Evolutionary conservation across 1,140 invertebrate species (phyloP).

Genomic region (Kradibia gibbosae): DNA sequence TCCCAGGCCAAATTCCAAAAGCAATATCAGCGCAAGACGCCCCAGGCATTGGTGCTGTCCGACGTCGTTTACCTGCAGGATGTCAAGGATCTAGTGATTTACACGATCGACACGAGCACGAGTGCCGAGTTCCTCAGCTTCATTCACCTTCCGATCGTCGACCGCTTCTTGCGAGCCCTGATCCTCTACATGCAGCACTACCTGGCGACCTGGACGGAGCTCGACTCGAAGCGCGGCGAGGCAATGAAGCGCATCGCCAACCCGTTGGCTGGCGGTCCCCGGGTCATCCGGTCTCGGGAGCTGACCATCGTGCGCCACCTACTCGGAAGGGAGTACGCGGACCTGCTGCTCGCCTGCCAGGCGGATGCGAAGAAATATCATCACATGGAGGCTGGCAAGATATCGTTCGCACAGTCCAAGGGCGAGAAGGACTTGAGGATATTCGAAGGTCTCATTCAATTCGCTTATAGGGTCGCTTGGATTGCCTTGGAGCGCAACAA

Average conservation of each 20-base stretch:
- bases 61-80: constrained; percentile 77
- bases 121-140: constrained; percentile 75
- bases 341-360: constrained; percentile 73
- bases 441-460: constrained; percentile 75
- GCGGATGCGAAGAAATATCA: constrained; percentile 73
- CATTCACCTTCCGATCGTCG: constrained; percentile 74
- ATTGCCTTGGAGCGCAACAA: constrained; percentile 75
- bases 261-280: constrained; percentile 73
- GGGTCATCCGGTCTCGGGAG: constrained; percentile 74
- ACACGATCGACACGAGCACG: constrained; percentile 71
- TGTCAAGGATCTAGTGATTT: constrained; percentile 78
- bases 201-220: constrained; percentile 75
- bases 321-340: constrained; percentile 76
- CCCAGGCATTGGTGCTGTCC: background rate
- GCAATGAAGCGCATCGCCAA: constrained; percentile 75
- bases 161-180: constrained; percentile 76
- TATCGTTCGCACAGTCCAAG: constrained; percentile 68
- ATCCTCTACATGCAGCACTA: constrained; percentile 78
- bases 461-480: constrained; percentile 77
- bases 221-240: constrained; percentile 72
- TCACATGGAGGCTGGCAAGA: constrained; percentile 74
- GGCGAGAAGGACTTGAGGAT: constrained; percentile 76
- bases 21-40: background rate
- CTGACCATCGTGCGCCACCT: constrained; percentile 75
- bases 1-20: constrained; percentile 23